Percentiles rank a stretch among this genome's conserved stretches.
Conservation (phyloP, 2,888 invertebrate genomes). For the Digitonthophagus gazella region DNA sequence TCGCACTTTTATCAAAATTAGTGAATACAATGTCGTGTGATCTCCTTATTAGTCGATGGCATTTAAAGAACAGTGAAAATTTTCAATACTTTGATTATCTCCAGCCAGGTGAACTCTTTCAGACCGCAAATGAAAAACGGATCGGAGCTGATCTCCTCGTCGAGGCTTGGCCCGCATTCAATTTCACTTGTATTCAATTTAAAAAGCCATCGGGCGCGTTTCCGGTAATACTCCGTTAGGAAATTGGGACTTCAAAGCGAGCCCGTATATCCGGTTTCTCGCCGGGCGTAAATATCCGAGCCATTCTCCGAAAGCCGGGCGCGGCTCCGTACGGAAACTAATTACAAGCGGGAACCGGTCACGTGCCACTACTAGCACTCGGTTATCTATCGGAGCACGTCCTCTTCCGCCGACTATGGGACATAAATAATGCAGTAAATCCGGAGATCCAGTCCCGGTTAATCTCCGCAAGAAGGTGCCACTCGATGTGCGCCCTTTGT, state of each 20-base stretch:
- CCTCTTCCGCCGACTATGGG: neutral
- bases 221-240: neutral
- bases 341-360: conserved; percentile 22
- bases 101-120: no score
- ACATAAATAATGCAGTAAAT: conserved; percentile 22
- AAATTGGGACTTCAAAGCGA: neutral
- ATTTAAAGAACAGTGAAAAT: no score
- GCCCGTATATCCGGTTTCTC: conserved; percentile 3
- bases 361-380: conserved; percentile 11
- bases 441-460: conserved; percentile 18
- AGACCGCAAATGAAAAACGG: neutral
- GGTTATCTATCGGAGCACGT: conserved; percentile 19
- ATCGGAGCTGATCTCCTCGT: neutral
- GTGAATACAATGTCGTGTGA: no score
- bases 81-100: no score
- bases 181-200: neutral
- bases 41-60: no score
- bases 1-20: neutral
- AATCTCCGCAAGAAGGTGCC: conserved; percentile 18
- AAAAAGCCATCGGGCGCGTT: neutral
- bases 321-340: conserved; percentile 19
- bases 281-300: neutral
- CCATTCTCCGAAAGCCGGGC: neutral
- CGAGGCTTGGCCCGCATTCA: neutral
- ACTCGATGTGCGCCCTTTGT: conserved; percentile 18